phyloP scores from a whole-genome alignment of 35 echinoderm and acorn worm genomes.

The Ophioderma brevispina region DNA sequence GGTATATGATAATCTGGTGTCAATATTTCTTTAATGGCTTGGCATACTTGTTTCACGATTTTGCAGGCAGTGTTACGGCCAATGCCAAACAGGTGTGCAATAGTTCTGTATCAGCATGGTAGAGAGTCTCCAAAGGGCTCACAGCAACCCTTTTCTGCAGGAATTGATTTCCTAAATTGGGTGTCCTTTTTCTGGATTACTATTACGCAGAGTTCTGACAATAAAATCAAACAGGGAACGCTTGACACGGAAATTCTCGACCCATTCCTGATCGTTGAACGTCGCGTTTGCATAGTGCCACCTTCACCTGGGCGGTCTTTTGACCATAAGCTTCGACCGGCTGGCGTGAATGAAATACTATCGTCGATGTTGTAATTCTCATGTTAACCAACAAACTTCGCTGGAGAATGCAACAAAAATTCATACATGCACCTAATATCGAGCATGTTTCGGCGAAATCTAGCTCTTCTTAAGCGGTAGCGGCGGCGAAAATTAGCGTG shows the following conservation, averaged over 20 bases:
- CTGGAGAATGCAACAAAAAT: background rate
- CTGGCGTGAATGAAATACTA: background rate
- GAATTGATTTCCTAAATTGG: constrained; percentile 15
- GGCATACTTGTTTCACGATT: background rate
- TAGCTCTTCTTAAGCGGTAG: background rate
- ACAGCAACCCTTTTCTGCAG: constrained; percentile 55
- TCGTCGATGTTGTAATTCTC: background rate
- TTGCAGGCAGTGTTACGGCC: constrained; percentile 41
- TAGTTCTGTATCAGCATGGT: constrained; percentile 46
- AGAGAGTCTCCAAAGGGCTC: constrained; percentile 52
- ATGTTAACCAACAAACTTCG: background rate
- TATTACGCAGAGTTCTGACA: background rate
- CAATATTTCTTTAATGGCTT: constrained; percentile 12
- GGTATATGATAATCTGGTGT: constrained; percentile 21
- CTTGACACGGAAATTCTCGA: background rate
- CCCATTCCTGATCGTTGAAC: background rate
- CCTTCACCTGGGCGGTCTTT: background rate
- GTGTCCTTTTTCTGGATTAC: constrained; percentile 44
- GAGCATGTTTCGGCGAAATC: background rate
- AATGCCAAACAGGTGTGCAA: constrained; percentile 66
- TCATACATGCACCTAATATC: background rate
- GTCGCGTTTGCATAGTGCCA: background rate
- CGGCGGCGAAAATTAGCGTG: background rate
- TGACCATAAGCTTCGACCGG: background rate
- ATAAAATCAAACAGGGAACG: background rate